These are phyloP conservation scores for Squalus acanthias DNA, from an alignment of 2,797 vertebrate species.

Conservation along the genomic window DNA sequence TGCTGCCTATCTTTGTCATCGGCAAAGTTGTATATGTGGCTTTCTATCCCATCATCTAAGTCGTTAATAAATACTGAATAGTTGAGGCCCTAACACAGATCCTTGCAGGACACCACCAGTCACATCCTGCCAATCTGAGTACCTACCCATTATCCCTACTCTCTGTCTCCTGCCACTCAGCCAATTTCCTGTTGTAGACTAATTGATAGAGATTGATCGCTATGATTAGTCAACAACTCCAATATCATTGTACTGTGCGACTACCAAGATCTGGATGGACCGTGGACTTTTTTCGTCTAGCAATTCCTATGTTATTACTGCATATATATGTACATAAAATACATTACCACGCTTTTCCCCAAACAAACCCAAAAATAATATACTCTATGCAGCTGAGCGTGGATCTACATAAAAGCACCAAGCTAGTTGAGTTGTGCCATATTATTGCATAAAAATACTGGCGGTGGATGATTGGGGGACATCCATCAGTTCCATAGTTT, in stretches of 20 bases:
- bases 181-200: not conserved
- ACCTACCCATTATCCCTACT: no score
- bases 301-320: not conserved
- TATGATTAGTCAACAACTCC: no score
- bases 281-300: not conserved
- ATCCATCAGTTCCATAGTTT: not conserved
- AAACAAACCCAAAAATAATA: not conserved
- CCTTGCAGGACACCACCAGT: no score
- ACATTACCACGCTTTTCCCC: not conserved
- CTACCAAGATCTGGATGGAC: not conserved
- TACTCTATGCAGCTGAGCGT: not conserved
- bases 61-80: no score
- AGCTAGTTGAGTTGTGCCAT: not conserved
- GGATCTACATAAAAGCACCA: not conserved
- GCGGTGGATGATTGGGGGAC: not conserved
- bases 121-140: no score
- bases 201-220: not conserved
- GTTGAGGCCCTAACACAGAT: no score
- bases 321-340: not conserved
- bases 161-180: no score
- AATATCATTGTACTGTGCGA: not conserved
- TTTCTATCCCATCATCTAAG: no score
- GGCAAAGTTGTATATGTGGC: no score
- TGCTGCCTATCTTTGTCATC: no score
- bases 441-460: not conserved